Base-by-base conservation (phyloP, 2,113 vertebrate genomes). In the Cinclus mexicanus region DNA sequence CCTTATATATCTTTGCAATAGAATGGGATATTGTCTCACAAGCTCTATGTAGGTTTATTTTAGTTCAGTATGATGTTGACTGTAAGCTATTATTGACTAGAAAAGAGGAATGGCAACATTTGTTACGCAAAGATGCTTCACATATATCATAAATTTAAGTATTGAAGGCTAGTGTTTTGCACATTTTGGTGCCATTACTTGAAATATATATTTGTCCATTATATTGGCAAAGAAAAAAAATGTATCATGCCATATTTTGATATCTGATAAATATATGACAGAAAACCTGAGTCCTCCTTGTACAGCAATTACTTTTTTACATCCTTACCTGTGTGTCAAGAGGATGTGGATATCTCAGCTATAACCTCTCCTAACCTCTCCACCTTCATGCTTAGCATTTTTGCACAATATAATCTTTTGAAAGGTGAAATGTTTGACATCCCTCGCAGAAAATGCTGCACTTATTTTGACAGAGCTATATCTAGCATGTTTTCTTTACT, bases 401-500 rank as follows among this genome's bases (percentile, higher is more conserved):
- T 93, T 80, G 49, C 60, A 88, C 64, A 88, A 49, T 93, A 92
- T 69, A 65, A 59, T 96, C n/a, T 93, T 92, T 82, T 78, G 33
- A 86, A 93, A 97, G 92, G 77, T 95, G 31, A 93, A 93, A 86
- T 91, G 29, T 93, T 97, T 96, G 95, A 93, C 88, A 77, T 88
- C 64, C 68, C 64, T 95, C 81, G 86, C 35, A 88, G 78, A 92
- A 97, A 96, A 96, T 82, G 49, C 88, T 83, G 70, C 28, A 59
- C 41, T 93, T 96, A 94, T 94, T 97, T 96, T 97, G 97, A 95
- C 94, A 95, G 68, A 50, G 52, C 67, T 93, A 68, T 92, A 96
- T 86, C 85, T 74, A 91, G 20, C 39, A 37, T 79, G 59, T 81
- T 83, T 95, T 88, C 90, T 96, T 95, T 93, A 90, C 95, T 60